Evolutionary conservation across 2,888 invertebrate species (phyloP), one percentile per base, ranked within the genome.

Genomic region (Endotricha flammealis): DNA sequence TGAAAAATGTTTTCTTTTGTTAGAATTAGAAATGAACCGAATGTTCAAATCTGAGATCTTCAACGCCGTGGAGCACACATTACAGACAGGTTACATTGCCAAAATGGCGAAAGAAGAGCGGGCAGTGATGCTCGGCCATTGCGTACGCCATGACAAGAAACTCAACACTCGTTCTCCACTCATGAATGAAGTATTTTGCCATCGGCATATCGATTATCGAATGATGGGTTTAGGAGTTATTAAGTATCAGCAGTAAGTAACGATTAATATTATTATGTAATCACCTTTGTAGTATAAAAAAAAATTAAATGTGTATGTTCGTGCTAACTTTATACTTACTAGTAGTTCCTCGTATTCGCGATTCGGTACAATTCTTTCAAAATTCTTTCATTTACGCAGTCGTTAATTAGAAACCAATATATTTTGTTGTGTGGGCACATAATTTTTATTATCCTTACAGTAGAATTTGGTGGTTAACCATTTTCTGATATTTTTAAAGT

Each of bases 21-120:
- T 55, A 91, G 91, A 91, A 65, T 53, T 89, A 38, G 91, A 92
- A 78, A 63, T 89, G 23, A 88, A 91, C 54, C 79, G 91, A 37
- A 47, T 91, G 31, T 86, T 91, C 48, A 87, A 91, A 57, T 88
- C 89, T 0, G 88, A 89, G 36, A 77, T 83, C 44, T 92, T 90
- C 54, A 91, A 90, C 54, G 74, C 80, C 0, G 82, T 88, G 7
- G 83, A 87, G 50, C 89, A 90, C 52, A 75, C 56, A 1, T 39
- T 82, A 29, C 65, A 71, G 38, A 81, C 83, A 0, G 62, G 51
- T 8, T 81, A 76, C 35, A 64, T 83, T 31, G 56, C 57, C 24
- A 69, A 77, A 28, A 81, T 87, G 68, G 55, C 75, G 0, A 71
- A 76, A 20, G 80, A 81, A 36, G 91, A 91, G 58, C 71, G 83